Evolutionary conservation across 2,888 invertebrate species (phyloP), one percentile per base, ranked within the genome.

Genomic region (Microctonus brassicae): DNA sequence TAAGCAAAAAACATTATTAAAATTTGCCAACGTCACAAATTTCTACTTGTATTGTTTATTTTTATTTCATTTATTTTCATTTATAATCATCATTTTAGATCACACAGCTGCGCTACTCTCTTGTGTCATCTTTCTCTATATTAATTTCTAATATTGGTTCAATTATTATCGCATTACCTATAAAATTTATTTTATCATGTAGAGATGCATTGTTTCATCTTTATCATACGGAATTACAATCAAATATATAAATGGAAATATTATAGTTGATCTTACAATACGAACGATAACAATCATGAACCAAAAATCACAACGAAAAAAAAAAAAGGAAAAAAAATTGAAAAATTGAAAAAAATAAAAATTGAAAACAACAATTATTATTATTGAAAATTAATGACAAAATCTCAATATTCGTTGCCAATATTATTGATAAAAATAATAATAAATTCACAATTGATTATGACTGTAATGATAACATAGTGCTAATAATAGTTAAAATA

Each of bases 21-120:
- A 13, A 58, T 60, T 39, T 68, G 20, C 55, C 26, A 55, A 24
- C 55, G 55, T 55, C 55, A 24, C 22, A 55, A 55, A 55, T 55
- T 9, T 24, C 55, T 13, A 33, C 13, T 34, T 36, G n/a, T n/a
- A n/a, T n/a, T 53, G 11, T n/a, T 17, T 47, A 47, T 47, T 47
- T 20, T 47, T 20, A n/a, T 53, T 17, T 1, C 6, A 3, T n/a
- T 7, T 47, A 17, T 6, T n/a, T 47, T 47, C 3, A 3, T 17
- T 34, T 33, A 53, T 34, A 47, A 17, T 47, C 5, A 20, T 9
- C 17, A 7, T 47, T 9, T 7, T 26, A 13, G 39, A 57, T 66
- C 24, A 22, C n/a, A 57, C 66, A 55, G 10, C 55, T 55, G 55
- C 24, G 24, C 55, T 11, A 4, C 33, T 58, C 33, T 1, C 11